These are phyloP conservation scores for Hermodice carunculata DNA, from an alignment of 2,888 invertebrate species.

Conservation along the genomic window DNA sequence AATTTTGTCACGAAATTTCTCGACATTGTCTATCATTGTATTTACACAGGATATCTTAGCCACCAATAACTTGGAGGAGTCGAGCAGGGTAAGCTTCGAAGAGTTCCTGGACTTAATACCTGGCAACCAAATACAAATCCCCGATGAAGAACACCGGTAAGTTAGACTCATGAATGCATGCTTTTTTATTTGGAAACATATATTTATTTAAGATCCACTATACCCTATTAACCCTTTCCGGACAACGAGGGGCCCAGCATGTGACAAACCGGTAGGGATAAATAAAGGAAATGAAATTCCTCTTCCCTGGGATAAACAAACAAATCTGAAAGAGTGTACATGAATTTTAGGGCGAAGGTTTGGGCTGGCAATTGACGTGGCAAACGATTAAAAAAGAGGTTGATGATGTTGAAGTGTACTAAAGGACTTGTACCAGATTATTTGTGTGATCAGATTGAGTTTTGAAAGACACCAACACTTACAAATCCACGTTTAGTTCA, in stretches of 20 bases:
- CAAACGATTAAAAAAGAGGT: too few relatives aligned
- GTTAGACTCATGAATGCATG: background rate
- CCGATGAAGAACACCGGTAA: slow-evolving; percentile 29
- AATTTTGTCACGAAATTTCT: too few relatives aligned
- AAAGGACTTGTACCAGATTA: background rate
- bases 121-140: slow-evolving; percentile 19
- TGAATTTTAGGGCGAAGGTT: background rate
- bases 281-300: too few relatives aligned
- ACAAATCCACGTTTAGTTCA: background rate
- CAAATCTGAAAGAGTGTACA: background rate
- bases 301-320: background rate
- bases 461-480: background rate
- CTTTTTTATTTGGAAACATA: background rate
- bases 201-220: background rate
- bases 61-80: slow-evolving; percentile 13
- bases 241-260: too few relatives aligned
- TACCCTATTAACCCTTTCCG: background rate
- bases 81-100: slow-evolving; percentile 16
- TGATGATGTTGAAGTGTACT: too few relatives aligned
- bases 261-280: too few relatives aligned
- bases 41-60: slow-evolving; percentile 16
- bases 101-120: slow-evolving; percentile 27
- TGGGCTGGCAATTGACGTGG: too few relatives aligned
- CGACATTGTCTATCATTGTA: too few relatives aligned
- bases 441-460: background rate